Evolutionary conservation across 2,888 invertebrate species (phyloP), one percentile per base, ranked within the genome.

Genomic region (Drosophila differens): DNA sequence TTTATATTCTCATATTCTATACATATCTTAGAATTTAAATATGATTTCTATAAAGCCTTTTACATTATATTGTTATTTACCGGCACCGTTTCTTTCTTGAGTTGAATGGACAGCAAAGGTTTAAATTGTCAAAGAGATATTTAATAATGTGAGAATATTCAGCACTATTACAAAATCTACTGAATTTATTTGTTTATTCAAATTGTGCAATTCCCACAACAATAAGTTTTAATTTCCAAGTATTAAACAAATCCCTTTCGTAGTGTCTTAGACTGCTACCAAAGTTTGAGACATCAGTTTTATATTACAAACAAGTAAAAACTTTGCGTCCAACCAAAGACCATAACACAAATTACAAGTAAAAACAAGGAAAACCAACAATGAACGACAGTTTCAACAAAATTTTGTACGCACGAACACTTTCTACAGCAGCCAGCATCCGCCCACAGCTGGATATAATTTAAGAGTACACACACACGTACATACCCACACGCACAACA

Each of bases 321-420:
- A 74, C 61, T 76, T 76, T 75, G 49, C 53, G 47, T 37, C 41
- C 54, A 44, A 25, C 44, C 58, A 41, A 60, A 7, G 67, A 71
- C 79, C 82, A 30, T 76, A 79, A 58, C 72, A 73, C 64, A 74
- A 70, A 76, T 81, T 75, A 59, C 63, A 62, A 75, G 79, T 64
- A 61, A 19, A 25, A 55, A 55, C 37, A 70, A 47, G 16, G 28
- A 25, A 16, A 16, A 9, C 47, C 41, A 81, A 78, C 66, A 79
- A 67, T 35, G 19, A 47, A 70, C 60, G 49, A 68, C 68, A 74
- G 67, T 74, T 74, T 72, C 52, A 67, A 76, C 69, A 67, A 69
- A 80, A 80, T 76, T 69, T 71, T 65, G 71, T 51, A 47, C 65
- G 73, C 76, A 76, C 79, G 71, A 79, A 53, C 67, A 62, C 66